These are phyloP conservation scores for Lepidurus couesii DNA, from an alignment of 1,140 invertebrate genomes.

Conservation along the genomic window DNA sequence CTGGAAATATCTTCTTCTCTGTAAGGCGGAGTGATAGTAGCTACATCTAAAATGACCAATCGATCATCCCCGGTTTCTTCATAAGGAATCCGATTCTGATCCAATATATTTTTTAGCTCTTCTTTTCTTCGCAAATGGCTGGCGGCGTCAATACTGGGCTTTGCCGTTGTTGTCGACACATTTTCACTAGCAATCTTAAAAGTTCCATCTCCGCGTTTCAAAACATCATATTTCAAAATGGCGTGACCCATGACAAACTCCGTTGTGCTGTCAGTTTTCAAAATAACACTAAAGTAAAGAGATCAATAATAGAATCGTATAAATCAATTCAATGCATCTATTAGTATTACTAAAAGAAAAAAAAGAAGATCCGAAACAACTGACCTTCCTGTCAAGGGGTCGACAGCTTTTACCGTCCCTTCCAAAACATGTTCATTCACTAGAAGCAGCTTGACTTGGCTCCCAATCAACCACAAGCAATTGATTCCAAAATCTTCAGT, in stretches of 20 bases:
- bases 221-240: neutral
- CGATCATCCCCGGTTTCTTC: neutral
- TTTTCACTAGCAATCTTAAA: neutral
- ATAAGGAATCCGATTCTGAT: neutral
- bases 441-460: neutral
- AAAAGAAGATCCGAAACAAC: neutral
- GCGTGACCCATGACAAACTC: slow-evolving; percentile 17
- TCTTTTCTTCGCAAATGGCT: neutral
- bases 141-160: neutral
- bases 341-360: neutral
- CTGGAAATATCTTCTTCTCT: neutral
- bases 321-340: neutral
- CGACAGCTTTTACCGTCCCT: neutral
- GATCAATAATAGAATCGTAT: neutral
- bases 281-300: slow-evolving; percentile 23
- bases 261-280: neutral
- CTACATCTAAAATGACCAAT: neutral
- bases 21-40: neutral
- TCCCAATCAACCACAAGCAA: neutral
- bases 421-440: neutral
- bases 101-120: neutral
- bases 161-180: neutral
- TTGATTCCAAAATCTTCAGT: neutral
- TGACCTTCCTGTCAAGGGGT: neutral
- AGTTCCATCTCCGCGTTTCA: neutral